A percentile compares a stretch with the other conserved stretches of the same genome.
Evolutionary conservation across 2,888 invertebrate genomes (phyloP).

Genomic region (Cataglyphis livida): DNA sequence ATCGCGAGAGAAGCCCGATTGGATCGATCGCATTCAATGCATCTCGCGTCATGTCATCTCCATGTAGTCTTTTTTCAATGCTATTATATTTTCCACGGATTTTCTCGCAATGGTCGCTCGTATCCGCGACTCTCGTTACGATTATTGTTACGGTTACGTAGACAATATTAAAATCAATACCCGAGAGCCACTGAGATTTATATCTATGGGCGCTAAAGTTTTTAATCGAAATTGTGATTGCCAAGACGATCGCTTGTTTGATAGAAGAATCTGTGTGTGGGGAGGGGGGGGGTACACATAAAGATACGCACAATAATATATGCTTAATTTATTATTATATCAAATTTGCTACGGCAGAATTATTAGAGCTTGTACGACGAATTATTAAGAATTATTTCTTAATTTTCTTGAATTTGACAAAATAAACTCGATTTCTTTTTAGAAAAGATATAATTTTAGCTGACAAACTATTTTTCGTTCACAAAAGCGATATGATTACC

Average conservation of each 20-base stretch:
- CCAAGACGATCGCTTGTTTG: conserved; percentile 7
- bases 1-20: conserved; percentile 72
- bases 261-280: neutral
- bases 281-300: no score
- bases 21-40: conserved; percentile 71
- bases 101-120: conserved; percentile 31
- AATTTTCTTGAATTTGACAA: neutral
- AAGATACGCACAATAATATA: neutral
- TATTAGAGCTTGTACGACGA: neutral
- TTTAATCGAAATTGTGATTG: conserved; percentile 23
- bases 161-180: conserved; percentile 49
- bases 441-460: conserved; percentile 16
- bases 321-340: neutral
- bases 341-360: neutral
- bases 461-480: conserved; percentile 26
- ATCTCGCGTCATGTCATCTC: conserved; percentile 52
- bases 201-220: conserved; percentile 30
- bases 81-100: conserved; percentile 30
- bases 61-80: conserved; percentile 9
- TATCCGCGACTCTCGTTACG: conserved; percentile 45
- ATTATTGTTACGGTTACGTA: conserved; percentile 50
- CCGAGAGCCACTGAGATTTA: conserved; percentile 9
- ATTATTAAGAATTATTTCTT: neutral
- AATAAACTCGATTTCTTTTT: neutral
- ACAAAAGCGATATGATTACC: conserved; percentile 40